Percentiles rank a stretch among this genome's conserved stretches.
Conservation (phyloP, 2,113 vertebrate genomes). For the Casuarius casuarius region DNA sequence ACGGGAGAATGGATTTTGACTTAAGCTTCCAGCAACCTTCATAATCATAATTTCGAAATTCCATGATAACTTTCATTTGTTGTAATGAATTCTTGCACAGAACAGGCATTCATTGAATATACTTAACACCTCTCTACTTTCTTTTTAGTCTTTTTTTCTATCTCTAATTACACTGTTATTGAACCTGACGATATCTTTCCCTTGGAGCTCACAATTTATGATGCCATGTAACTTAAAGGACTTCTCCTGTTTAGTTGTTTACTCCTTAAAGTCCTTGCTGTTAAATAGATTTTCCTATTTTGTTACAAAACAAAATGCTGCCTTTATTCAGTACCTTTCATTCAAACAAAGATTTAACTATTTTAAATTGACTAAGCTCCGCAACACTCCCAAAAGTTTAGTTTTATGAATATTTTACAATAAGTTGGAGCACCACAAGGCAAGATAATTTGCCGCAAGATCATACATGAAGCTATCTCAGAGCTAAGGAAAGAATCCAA, state of each 20-base stretch:
- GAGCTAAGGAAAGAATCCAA: not conserved
- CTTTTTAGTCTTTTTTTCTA: not conserved
- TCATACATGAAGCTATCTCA: not conserved
- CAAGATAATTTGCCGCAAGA: not conserved
- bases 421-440: not conserved
- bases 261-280: not conserved
- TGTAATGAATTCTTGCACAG: not conserved
- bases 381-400: not conserved
- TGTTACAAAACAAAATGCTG: not conserved
- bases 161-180: not conserved
- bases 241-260: not conserved
- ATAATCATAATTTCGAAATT: not conserved
- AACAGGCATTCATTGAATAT: not conserved
- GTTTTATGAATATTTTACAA: not conserved
- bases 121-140: not conserved
- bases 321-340: not conserved
- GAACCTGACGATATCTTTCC: not conserved
- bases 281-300: not conserved
- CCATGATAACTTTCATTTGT: not conserved
- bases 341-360: not conserved
- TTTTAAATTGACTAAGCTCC: not conserved
- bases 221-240: not conserved
- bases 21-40: not conserved
- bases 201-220: not conserved
- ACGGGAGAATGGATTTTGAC: not conserved